Evolutionary conservation across 2,797 vertebrate genomes (phyloP).

Genomic region (Enteromius unitaeniatus): DNA sequence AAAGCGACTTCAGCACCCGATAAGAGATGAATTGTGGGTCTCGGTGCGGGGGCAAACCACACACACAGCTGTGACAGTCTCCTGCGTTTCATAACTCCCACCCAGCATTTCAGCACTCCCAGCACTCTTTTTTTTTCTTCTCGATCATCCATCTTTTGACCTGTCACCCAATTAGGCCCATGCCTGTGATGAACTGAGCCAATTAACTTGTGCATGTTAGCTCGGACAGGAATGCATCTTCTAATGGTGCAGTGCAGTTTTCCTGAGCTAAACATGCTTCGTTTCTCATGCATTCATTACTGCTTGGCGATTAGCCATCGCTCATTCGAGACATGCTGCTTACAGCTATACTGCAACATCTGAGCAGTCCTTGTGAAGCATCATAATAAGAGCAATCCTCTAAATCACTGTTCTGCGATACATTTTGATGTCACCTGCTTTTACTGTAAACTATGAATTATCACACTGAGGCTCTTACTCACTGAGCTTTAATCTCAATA

Average conservation of each 20-base stretch:
- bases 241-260: slow-evolving; percentile 66
- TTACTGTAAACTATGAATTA: slow-evolving; percentile 10
- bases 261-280: slow-evolving; percentile 61
- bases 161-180: slow-evolving; percentile 71
- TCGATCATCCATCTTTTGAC: slow-evolving; percentile 64
- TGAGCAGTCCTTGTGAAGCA: not conserved
- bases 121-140: slow-evolving; percentile 34
- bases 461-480: not conserved
- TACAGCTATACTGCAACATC: slow-evolving; percentile 31
- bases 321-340: slow-evolving; percentile 26
- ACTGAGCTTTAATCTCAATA: not conserved
- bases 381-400: slow-evolving; percentile 26
- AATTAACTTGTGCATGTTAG: slow-evolving; percentile 71
- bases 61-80: slow-evolving; percentile 8
- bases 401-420: not conserved
- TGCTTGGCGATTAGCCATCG: slow-evolving; percentile 69
- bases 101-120: slow-evolving; percentile 26
- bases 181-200: slow-evolving; percentile 72
- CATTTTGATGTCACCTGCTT: not conserved
- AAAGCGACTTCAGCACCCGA: not conserved
- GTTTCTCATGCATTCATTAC: slow-evolving; percentile 69
- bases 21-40: slow-evolving; percentile 2
- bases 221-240: slow-evolving; percentile 67
- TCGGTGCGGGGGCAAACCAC: not conserved
- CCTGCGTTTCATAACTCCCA: slow-evolving; percentile 19